Percentiles rank a stretch among this genome's conserved stretches.
Conservation (phyloP, 2,888 invertebrate genomes). For the Plebejus argus region DNA sequence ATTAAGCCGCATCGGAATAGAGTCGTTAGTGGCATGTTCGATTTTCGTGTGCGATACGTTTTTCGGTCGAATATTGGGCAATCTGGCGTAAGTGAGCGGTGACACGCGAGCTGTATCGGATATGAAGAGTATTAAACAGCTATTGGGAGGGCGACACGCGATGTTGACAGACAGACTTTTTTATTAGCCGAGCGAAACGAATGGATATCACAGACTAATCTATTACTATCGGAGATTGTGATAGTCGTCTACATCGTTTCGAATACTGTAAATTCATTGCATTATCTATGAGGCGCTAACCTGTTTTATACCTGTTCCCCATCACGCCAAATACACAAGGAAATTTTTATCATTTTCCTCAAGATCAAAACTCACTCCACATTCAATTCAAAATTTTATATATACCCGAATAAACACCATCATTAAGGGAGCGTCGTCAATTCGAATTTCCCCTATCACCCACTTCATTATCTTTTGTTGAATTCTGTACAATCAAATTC, state of each 20-base stretch:
- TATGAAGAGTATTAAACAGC: slow-evolving; percentile 48
- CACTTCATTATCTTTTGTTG: slow-evolving; percentile 5
- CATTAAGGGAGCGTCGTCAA: background rate
- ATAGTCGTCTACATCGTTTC: background rate
- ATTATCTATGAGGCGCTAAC: background rate
- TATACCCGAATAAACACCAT: background rate
- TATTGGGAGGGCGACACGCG: slow-evolving; percentile 39
- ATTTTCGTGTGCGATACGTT: slow-evolving; percentile 36
- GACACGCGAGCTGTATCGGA: slow-evolving; percentile 53
- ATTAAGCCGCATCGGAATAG: slow-evolving; percentile 15
- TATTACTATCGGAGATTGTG: slow-evolving; percentile 14
- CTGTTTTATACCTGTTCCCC: background rate
- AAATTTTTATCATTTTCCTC: background rate
- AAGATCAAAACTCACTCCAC: background rate
- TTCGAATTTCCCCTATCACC: background rate
- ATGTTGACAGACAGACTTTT: slow-evolving; percentile 33
- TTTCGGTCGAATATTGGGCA: slow-evolving; percentile 37
- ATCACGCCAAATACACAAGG: background rate
- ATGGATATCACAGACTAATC: slow-evolving; percentile 23
- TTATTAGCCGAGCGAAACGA: slow-evolving; percentile 24
- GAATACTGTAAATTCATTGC: background rate
- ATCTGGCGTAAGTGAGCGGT: slow-evolving; percentile 48
- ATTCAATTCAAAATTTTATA: background rate
- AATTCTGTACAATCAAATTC: slow-evolving; percentile 23
- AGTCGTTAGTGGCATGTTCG: slow-evolving; percentile 35